phyloP scores from a whole-genome alignment of 2,113 vertebrate species.

The Rissa tridactyla region DNA sequence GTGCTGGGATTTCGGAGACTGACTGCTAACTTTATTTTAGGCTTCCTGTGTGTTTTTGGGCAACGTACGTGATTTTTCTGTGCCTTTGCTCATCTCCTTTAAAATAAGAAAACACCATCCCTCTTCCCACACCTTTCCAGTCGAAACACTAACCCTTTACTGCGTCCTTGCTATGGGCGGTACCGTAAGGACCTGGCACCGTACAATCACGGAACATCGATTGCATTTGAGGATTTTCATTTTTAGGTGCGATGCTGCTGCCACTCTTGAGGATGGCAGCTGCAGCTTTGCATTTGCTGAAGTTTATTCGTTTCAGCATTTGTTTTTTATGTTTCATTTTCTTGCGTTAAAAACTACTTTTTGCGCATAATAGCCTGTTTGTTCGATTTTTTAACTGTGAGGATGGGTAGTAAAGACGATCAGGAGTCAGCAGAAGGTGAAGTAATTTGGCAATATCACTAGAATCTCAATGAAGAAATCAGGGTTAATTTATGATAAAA shows the following conservation, averaged over 20 bases:
- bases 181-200: not conserved
- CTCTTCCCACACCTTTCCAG: not conserved
- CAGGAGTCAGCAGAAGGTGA: not conserved
- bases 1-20: not conserved
- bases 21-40: not conserved
- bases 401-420: not conserved
- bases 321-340: not conserved
- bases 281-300: constrained; percentile 18
- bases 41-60: not conserved
- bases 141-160: not conserved
- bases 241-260: not conserved
- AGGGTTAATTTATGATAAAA: constrained; percentile 57
- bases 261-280: not conserved
- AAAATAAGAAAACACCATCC: not conserved
- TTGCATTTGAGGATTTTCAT: not conserved
- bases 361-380: not conserved
- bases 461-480: constrained; percentile 22
- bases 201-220: not conserved
- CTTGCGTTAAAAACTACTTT: not conserved
- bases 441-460: not conserved
- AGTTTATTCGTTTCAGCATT: not conserved
- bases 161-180: not conserved
- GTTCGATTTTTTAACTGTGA: not conserved
- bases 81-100: not conserved
- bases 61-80: not conserved